Conservation (phyloP, 2,113 vertebrate species). For the Smithornis capensis region DNA sequence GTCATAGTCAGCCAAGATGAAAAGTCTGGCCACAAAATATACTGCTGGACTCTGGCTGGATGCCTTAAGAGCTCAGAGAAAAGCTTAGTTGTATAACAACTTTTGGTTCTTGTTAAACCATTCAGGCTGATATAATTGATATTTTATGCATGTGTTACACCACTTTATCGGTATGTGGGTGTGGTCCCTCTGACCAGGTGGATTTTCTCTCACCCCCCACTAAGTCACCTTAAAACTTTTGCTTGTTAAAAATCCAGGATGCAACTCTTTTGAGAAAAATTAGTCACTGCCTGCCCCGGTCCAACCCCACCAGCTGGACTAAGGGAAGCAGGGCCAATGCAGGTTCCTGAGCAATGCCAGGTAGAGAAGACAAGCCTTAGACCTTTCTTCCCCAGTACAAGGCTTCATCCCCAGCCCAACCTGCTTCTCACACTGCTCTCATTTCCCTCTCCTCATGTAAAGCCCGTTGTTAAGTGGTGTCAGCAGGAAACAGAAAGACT, state of each 20-base stretch:
- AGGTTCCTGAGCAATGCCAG: neutral
- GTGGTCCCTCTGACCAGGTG: neutral
- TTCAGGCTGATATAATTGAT: neutral
- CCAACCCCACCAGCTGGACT: neutral
- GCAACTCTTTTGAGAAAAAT: neutral
- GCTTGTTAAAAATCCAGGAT: neutral
- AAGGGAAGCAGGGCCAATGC: fast-evolving
- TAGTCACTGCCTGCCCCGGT: fast-evolving
- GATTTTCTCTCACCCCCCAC: neutral
- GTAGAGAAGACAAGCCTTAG: neutral
- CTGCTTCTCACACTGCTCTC: neutral
- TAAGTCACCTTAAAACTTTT: neutral
- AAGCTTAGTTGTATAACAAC: neutral
- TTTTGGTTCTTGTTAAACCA: neutral
- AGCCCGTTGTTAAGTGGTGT: neutral
- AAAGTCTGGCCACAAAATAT: neutral
- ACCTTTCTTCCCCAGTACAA: no score
- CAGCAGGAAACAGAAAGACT: neutral
- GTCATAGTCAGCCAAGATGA: neutral
- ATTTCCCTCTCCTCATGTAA: neutral
- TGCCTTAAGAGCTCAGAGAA: neutral
- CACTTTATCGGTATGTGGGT: neutral
- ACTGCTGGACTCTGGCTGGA: neutral
- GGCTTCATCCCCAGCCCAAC: neutral
- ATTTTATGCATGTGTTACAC: neutral